Evolutionary conservation across 2,797 vertebrate species (phyloP), one percentile per base, ranked within the genome.

Genomic region (Manis javanica): DNA sequence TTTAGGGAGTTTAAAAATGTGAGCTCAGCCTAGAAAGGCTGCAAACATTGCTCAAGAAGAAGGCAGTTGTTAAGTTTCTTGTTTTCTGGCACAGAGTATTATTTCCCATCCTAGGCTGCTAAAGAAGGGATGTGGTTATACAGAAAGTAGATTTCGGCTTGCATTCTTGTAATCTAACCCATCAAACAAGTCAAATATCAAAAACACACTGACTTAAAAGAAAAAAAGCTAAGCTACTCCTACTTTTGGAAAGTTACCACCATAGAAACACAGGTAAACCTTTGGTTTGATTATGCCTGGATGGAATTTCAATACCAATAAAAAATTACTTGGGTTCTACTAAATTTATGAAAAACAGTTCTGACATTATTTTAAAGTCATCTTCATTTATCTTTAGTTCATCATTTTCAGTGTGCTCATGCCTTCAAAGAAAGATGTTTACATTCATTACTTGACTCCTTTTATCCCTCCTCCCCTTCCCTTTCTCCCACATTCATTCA

Each of bases 61-160:
- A 94, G 63, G 87, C 2, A 81, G 39, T 42, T 85, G 53, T 75
- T 85, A 34, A 19, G 14, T 57, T 75, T 93, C 94, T 94, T 92
- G 86, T 96, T 96, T 97, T 89, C 63, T 84, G 88, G 72, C 78
- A 59, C 14, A 0, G 21, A 95, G 82, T 71, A 78, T 63, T 82
- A 90, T 87, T 97, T 97, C 89, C 97, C 87, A 96, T 26, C 53
- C 59, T 61, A 21, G 91, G 90, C 84, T 85, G 84, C 78, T 93
- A 23, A 92, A 95, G 83, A 98, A 95, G 96, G 96, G 96, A 97
- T 95, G 97, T 98, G 97, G 96, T 98, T 97, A 95, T 87, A 97
- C 77, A 88, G 92, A 98, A 96, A 97, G 96, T 84, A 97, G 94
- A 96, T 68, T 94, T 82, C 15, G 63, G 72, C 49, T 95, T 93